These are phyloP conservation scores for Remorina albescens DNA, from an alignment of 2,797 vertebrate genomes.

Conservation along the genomic window DNA sequence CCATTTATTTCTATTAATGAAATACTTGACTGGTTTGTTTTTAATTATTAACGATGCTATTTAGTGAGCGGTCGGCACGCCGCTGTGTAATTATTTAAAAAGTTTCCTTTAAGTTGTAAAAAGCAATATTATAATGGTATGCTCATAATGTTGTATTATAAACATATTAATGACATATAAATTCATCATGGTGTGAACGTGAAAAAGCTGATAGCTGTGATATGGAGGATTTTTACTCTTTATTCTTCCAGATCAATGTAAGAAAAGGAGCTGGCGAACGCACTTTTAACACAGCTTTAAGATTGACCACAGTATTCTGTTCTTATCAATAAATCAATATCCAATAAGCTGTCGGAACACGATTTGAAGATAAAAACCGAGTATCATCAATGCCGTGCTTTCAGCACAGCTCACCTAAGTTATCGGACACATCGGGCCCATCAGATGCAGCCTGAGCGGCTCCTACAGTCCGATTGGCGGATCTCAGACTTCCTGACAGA, in stretches of 20 bases:
- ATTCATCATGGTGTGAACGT: constrained; percentile 22
- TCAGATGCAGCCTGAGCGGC: background rate
- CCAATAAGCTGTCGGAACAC: background rate
- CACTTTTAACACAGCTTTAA: background rate
- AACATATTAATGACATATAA: too few species aligned
- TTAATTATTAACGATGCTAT: constrained; percentile 59
- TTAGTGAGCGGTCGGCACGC: constrained; percentile 48
- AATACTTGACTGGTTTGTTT: constrained; percentile 52
- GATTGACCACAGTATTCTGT: constrained; percentile 11
- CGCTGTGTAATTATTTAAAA: constrained; percentile 62
- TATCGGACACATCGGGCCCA: background rate
- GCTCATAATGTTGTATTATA: too few species aligned
- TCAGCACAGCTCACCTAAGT: background rate
- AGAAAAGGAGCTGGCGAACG: background rate
- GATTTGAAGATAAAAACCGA: constrained; percentile 25
- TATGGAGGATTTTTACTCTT: background rate
- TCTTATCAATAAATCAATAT: constrained; percentile 9
- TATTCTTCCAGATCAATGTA: constrained; percentile 12
- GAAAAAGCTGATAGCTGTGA: background rate
- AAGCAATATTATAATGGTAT: constrained; percentile 41
- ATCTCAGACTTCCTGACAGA: constrained; percentile 36
- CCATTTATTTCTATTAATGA: constrained; percentile 36
- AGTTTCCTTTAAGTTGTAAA: constrained; percentile 38
- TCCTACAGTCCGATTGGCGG: constrained; percentile 1
- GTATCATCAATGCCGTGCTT: constrained; percentile 2